These are phyloP conservation scores for Antidorcas marsupialis DNA, from an alignment of 2,113 vertebrate species.

Conservation along the genomic window DNA sequence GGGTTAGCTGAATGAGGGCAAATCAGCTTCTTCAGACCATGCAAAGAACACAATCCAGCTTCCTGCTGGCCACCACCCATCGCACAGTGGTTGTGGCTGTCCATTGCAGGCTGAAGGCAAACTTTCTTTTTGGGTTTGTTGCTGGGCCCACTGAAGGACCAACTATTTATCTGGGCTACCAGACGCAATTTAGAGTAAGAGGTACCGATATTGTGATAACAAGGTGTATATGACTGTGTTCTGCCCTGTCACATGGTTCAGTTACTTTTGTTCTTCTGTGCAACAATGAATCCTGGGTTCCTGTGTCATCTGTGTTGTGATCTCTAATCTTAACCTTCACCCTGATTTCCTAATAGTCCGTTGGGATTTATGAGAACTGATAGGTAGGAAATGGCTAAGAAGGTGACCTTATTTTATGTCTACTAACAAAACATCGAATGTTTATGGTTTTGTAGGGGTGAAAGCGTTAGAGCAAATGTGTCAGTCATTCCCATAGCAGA, in stretches of 20 bases:
- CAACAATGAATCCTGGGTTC: neutral
- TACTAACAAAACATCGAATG: neutral
- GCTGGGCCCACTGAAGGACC: neutral
- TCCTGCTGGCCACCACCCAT: neutral
- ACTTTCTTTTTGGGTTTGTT: neutral
- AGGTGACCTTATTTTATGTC: neutral
- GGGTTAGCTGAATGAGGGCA: constrained; percentile 33
- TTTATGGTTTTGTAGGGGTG: neutral
- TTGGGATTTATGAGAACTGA: neutral
- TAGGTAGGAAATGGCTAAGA: neutral
- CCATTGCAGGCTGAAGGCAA: neutral
- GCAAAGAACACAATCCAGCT: neutral
- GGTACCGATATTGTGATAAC: neutral
- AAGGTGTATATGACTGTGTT: neutral
- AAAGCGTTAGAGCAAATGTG: neutral
- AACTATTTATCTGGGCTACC: neutral
- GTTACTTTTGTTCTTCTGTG: neutral
- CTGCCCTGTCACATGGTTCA: neutral
- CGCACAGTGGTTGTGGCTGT: neutral
- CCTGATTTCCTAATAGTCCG: neutral
- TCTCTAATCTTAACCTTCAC: neutral
- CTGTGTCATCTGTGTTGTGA: neutral
- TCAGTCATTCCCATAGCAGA: neutral
- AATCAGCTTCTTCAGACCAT: neutral
- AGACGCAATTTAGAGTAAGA: neutral